phyloP scores from a whole-genome alignment of 2,888 invertebrate genomes.

The Pollenia griseotomentosa region DNA sequence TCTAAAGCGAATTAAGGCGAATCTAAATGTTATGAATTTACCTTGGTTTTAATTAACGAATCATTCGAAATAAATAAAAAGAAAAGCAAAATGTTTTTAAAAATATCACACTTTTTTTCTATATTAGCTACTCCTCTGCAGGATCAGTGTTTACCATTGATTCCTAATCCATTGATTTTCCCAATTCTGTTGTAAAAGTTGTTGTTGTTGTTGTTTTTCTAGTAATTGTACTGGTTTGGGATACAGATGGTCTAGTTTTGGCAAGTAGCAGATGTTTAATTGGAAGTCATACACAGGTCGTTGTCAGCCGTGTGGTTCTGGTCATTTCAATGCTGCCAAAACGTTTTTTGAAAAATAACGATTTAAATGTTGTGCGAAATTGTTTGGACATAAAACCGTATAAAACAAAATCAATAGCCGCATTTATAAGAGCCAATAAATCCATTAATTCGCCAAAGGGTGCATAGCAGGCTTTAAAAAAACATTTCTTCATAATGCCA shows the following conservation, averaged over 20 bases:
- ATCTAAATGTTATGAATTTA: background rate
- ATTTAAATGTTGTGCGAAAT: slow-evolving; percentile 91
- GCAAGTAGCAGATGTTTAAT: background rate
- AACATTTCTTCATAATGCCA: slow-evolving; percentile 88
- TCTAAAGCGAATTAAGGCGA: too few species aligned
- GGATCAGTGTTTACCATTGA: background rate
- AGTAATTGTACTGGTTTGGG: background rate
- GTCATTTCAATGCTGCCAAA: slow-evolving; percentile 84
- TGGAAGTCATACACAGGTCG: slow-evolving; percentile 82
- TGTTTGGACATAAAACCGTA: slow-evolving; percentile 97
- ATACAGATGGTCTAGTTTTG: background rate
- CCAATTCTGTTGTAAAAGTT: background rate
- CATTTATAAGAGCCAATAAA: slow-evolving; percentile 94
- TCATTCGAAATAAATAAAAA: background rate
- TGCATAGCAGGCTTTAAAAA: slow-evolving; percentile 92
- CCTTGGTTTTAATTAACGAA: background rate
- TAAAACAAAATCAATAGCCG: slow-evolving; percentile 96
- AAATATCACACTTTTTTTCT: slow-evolving; percentile 41
- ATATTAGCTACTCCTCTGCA: background rate
- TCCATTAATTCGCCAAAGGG: slow-evolving; percentile 95
- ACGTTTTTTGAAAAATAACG: slow-evolving; percentile 89
- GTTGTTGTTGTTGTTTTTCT: background rate
- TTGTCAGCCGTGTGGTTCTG: slow-evolving; percentile 82
- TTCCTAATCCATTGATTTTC: too few species aligned
- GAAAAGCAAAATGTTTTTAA: background rate